Evolutionary conservation across 2,888 invertebrate species (phyloP), one percentile per base, ranked within the genome.

Genomic region (Eupithecia tripunctaria): DNA sequence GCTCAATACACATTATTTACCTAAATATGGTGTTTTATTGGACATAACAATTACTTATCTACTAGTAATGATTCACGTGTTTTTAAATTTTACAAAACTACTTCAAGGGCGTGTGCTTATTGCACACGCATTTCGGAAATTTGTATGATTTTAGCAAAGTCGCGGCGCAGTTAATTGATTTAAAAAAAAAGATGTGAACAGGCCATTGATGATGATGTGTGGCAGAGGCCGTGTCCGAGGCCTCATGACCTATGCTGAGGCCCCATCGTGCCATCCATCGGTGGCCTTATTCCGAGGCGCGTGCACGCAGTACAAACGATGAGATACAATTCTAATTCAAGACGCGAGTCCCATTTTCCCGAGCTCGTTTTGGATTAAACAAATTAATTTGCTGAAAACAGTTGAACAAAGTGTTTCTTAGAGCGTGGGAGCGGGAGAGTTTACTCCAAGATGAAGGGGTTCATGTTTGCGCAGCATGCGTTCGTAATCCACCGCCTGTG

Each of bases 291-390:
- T 56, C 56, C 2, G 5, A 4, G 25, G 2, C 60, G 18, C 60
- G 60, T 27, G 60, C 27, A 60, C 15, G 29, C 27, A 29, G 29
- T 60, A 27, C 60, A 18, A 29, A 29, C 60, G 29, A 29, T 25
- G 15, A 59, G 15, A 59, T 59, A 14, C 38, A 36, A 63, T 63
- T 36, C 21, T 32, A 38, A 63, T 38, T 63, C 38, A 63, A 21
- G 21, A 29, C 60, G 65, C 21, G 41, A 21, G 12, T 41, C 43
- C 41, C 65, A 65, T 65, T 41, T 38, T 56, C 36, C 41, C 10
- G 66, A 66, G 29, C 29, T 66, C 66, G 47, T 66, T 43, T 43
- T 66, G 15, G 43, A 66, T 66, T 66, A 27, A 66, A 66, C 47
- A 29, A 47, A 66, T 29, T 47, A 43, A 66, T 66, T 66, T 47